Evolutionary conservation across 2,113 vertebrate species (phyloP).

Genomic region (Pterocles burchelli): DNA sequence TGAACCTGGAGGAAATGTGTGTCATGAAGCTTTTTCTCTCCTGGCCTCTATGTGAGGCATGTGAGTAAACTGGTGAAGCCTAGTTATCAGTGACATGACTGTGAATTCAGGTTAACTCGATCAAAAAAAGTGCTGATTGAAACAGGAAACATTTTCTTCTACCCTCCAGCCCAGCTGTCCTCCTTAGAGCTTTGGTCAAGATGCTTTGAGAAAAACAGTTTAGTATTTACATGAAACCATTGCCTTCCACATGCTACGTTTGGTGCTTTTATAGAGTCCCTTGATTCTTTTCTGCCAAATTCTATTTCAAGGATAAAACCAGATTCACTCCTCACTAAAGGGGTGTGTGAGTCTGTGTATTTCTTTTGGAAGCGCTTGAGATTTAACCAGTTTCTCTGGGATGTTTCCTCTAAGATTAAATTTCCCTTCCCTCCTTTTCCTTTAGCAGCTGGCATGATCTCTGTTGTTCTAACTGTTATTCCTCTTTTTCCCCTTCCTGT

Average conservation of each 20-base stretch:
- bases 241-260: background rate
- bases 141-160: background rate
- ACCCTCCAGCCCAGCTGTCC: background rate
- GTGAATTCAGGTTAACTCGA: background rate
- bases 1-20: background rate
- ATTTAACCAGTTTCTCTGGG: slow-evolving; percentile 34
- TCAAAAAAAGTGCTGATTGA: background rate
- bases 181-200: slow-evolving; percentile 3
- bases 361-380: slow-evolving; percentile 15
- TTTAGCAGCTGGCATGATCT: background rate
- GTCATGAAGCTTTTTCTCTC: background rate
- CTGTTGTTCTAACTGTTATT: slow-evolving; percentile 48
- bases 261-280: background rate
- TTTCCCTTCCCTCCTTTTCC: slow-evolving; percentile 17
- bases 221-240: background rate
- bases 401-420: slow-evolving; percentile 13
- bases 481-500: slow-evolving; percentile 40
- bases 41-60: background rate
- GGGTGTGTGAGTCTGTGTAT: background rate
- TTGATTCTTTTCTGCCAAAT: slow-evolving; percentile 1
- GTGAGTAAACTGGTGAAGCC: background rate
- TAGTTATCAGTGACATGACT: background rate
- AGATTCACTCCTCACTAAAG: background rate
- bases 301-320: slow-evolving; percentile 27
- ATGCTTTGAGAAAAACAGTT: background rate